These are phyloP conservation scores for Octopus sinensis DNA, from an alignment of 1,140 invertebrate genomes.

Conservation along the genomic window DNA sequence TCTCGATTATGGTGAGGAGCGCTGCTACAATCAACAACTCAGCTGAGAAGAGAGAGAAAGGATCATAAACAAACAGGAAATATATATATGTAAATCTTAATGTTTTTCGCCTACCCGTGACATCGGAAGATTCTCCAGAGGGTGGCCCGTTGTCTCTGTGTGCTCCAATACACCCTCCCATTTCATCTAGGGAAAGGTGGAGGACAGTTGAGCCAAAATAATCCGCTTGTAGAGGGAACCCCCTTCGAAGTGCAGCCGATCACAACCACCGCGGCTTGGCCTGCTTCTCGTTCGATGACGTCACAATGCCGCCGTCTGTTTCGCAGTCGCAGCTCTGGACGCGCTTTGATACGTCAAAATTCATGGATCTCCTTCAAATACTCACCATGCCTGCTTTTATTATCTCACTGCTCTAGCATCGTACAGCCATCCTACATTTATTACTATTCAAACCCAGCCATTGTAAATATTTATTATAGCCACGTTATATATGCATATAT, in stretches of 20 bases:
- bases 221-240: not conserved
- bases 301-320: not conserved
- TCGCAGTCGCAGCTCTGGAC: not conserved
- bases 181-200: slow-evolving; percentile 30
- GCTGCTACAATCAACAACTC: too few relatives aligned
- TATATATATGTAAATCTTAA: not conserved
- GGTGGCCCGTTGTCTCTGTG: slow-evolving; percentile 51
- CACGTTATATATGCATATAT: too few relatives aligned
- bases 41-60: not conserved
- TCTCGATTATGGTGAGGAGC: too few relatives aligned
- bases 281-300: not conserved
- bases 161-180: slow-evolving; percentile 58
- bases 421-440: too few relatives aligned
- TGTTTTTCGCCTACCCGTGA: slow-evolving; percentile 29
- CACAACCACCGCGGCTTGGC: not conserved
- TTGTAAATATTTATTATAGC: too few relatives aligned
- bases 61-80: not conserved
- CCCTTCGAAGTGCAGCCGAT: not conserved
- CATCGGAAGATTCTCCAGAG: slow-evolving; percentile 52
- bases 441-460: too few relatives aligned
- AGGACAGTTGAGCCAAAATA: not conserved
- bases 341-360: not conserved
- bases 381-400: too few relatives aligned
- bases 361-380: not conserved
- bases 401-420: too few relatives aligned